These are phyloP conservation scores for Trachelipus rathkii DNA, from an alignment of 1,140 invertebrate species.

Conservation along the genomic window DNA sequence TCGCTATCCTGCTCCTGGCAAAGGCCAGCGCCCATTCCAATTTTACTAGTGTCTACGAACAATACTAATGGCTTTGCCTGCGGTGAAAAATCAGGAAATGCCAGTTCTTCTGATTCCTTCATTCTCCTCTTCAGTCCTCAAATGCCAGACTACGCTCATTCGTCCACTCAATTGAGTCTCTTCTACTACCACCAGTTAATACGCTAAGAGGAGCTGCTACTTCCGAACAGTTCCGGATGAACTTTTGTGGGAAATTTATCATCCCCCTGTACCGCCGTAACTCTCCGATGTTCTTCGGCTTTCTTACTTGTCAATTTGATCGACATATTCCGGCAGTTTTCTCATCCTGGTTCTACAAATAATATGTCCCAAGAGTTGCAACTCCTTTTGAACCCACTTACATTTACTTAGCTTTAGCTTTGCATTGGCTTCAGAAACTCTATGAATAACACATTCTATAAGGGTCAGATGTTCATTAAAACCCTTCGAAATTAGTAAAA, in stretches of 20 bases:
- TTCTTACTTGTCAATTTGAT: neutral
- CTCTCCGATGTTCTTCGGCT: neutral
- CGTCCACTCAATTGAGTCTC: too few species aligned
- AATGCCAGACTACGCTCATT: too few species aligned
- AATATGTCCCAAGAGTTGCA: neutral
- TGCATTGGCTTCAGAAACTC: neutral
- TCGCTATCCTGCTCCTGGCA: neutral
- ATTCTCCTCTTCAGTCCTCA: neutral
- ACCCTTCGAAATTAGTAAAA: neutral
- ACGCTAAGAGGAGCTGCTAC: neutral
- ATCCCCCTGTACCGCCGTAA: too few species aligned
- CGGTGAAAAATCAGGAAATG: slow-evolving; percentile 1
- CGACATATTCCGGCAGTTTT: neutral
- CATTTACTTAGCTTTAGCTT: neutral
- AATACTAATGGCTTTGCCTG: neutral
- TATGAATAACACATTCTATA: neutral
- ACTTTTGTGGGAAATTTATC: neutral
- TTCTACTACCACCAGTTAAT: neutral
- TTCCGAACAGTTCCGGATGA: neutral
- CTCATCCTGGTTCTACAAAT: neutral
- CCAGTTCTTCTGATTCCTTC: neutral
- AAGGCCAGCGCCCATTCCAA: neutral
- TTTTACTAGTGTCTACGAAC: neutral
- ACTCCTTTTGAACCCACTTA: neutral
- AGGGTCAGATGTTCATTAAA: neutral